Evolutionary conservation across 2,113 vertebrate genomes (phyloP), one percentile per base, ranked within the genome.

Genomic region (Pica pica): DNA sequence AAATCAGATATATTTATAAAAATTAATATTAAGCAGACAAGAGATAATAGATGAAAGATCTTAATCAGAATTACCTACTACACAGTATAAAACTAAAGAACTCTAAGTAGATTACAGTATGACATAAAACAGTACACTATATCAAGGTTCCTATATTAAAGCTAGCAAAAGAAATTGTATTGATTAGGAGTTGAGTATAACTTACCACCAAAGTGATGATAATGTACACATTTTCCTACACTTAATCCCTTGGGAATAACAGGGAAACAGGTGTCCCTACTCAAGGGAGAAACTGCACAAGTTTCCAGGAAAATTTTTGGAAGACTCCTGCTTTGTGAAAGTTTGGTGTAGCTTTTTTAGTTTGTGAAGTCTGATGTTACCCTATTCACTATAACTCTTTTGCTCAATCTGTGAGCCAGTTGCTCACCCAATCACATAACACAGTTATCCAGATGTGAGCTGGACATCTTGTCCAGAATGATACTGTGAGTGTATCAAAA

Each of bases 401-500:
- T 75, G 53, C 61, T 47, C 1, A 1, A 4, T 9, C 16, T 46
- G 20, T 53, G 24, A 53, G 20, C 17, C 17, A 26, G 61, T 26
- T 67, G 33, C 27, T 60, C 28, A 28, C 39, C 44, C 20, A 26
- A 11, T 6, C 0, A 0, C 30, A 6, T 18, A 42, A 35, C 11
- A 10, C 0, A 2, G 22, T 67, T 53, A 30, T 53, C 27, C 59
- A 52, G 44, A 27, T 73, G 44, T 44, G 13, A 50, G 18, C 21
- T 44, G 53, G 39, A 21, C 16, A 21, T 30, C 41, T 52, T 53
- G 53, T 53, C 60, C 11, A 21, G 37, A 46, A n/a, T 16, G 33
- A 28, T 24, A 16, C 46, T 18, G 59, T 20, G 20, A 53, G 19
- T 53, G 16, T 9, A 30, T 41, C 39, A 53, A 75, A 61, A 60